A percentile compares a stretch with the other conserved stretches of the same genome.
These are phyloP conservation scores for Cichladusa arquata DNA, from an alignment of 2,113 vertebrate genomes.

Conservation along the genomic window DNA sequence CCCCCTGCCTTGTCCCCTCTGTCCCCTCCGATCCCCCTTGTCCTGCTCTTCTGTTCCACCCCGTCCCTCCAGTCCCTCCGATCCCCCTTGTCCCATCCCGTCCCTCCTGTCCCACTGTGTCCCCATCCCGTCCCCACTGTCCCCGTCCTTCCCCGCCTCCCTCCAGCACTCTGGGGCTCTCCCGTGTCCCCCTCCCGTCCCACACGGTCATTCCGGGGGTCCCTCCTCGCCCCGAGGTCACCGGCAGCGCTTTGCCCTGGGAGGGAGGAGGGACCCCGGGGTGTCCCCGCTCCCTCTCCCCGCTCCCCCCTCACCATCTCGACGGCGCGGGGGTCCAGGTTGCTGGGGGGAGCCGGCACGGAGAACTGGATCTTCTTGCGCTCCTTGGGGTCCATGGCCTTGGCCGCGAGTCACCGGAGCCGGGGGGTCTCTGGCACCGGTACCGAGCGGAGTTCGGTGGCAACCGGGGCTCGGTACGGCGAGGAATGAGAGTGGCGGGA, in stretches of 20 bases:
- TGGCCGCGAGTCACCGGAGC: conserved; percentile 65
- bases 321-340: conserved; percentile 92
- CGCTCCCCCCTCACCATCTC: conserved; percentile 86
- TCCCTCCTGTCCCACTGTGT: not conserved
- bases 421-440: not conserved
- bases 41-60: not conserved
- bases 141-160: not conserved
- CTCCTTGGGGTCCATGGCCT: conserved; percentile 83
- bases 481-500: conserved; percentile 51
- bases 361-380: conserved; percentile 96
- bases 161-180: not conserved
- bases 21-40: not conserved
- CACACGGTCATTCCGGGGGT: not conserved
- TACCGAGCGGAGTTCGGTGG: conserved; percentile 26
- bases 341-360: conserved; percentile 81
- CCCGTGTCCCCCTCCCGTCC: not conserved
- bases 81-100: not conserved
- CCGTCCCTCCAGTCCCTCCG: not conserved
- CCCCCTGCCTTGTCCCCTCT: not conserved
- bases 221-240: not conserved
- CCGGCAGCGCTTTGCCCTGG: not conserved
- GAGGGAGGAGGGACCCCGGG: not conserved
- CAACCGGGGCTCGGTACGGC: conserved; percentile 69
- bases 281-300: not conserved
- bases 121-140: not conserved